Conservation (phyloP, 2,888 invertebrate genomes). For the Drosophila meridiana region DNA sequence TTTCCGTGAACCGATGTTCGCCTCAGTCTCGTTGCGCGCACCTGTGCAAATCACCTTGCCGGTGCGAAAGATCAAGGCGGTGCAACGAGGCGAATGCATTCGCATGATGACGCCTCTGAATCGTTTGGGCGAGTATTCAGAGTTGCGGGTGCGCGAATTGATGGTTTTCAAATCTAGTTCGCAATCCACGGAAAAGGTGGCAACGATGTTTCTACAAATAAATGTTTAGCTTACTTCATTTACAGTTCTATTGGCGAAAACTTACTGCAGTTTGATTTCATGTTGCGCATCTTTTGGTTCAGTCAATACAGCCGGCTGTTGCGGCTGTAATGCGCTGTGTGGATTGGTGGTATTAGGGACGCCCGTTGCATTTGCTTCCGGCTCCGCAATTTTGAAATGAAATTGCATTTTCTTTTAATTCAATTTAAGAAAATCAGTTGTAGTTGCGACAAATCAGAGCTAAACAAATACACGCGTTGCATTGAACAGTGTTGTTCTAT, state of each 20-base stretch:
- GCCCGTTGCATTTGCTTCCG: constrained; percentile 44
- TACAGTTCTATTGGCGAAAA: background rate
- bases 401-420: constrained; percentile 66
- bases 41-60: constrained; percentile 94
- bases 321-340: constrained; percentile 78
- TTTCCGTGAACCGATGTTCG: constrained; percentile 91
- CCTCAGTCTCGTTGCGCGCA: constrained; percentile 91
- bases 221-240: background rate
- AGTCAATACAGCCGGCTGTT: constrained; percentile 86
- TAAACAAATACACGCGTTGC: constrained; percentile 29
- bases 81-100: constrained; percentile 91
- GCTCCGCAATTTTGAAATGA: constrained; percentile 64
- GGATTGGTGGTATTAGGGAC: constrained; percentile 63
- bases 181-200: constrained; percentile 91
- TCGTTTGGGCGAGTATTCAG: constrained; percentile 93
- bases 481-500: constrained; percentile 38
- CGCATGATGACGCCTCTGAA: constrained; percentile 94
- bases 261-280: constrained; percentile 88
- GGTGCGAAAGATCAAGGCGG: constrained; percentile 90
- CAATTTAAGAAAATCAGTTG: constrained; percentile 9
- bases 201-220: constrained; percentile 90
- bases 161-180: constrained; percentile 90
- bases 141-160: constrained; percentile 92
- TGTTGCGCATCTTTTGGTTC: constrained; percentile 87
- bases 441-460: background rate